Evolutionary conservation across 2,888 invertebrate genomes (phyloP).

Genomic region (Campoplex capitator): DNA sequence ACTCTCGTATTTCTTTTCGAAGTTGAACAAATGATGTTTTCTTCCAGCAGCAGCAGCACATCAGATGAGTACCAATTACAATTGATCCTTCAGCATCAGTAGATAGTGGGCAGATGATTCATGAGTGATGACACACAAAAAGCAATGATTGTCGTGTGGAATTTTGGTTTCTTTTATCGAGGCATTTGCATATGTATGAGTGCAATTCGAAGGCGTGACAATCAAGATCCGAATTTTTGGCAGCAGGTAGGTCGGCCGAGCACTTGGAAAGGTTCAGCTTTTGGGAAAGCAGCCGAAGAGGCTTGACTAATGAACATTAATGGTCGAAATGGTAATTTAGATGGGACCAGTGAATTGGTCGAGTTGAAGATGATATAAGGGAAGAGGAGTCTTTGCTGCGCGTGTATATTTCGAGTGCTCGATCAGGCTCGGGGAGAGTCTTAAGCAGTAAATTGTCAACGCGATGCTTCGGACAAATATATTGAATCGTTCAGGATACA

Average conservation of each 20-base stretch:
- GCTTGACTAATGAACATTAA: background rate
- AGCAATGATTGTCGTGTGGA: background rate
- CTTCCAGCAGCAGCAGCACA: too few species aligned
- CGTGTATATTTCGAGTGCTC: background rate
- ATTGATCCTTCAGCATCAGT: too few species aligned
- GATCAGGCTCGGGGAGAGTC: background rate
- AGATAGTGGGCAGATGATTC: too few species aligned
- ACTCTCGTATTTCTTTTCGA: too few species aligned
- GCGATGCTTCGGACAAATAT: slow-evolving; percentile 24
- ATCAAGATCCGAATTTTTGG: background rate
- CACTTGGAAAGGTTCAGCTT: background rate
- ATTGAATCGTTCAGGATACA: slow-evolving; percentile 49
- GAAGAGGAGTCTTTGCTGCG: background rate
- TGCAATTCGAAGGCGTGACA: background rate
- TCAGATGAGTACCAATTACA: too few species aligned
- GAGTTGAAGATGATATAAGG: background rate
- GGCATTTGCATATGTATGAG: background rate
- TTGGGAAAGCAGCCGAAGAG: background rate
- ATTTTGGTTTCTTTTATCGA: background rate
- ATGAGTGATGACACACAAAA: too few species aligned
- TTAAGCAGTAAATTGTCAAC: slow-evolving; percentile 26
- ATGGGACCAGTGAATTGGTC: background rate
- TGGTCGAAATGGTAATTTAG: background rate
- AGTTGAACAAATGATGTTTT: too few species aligned
- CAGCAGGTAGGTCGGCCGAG: background rate